These are phyloP conservation scores for Natrix natrix DNA, from an alignment of 2,797 vertebrate genomes.

Conservation along the genomic window DNA sequence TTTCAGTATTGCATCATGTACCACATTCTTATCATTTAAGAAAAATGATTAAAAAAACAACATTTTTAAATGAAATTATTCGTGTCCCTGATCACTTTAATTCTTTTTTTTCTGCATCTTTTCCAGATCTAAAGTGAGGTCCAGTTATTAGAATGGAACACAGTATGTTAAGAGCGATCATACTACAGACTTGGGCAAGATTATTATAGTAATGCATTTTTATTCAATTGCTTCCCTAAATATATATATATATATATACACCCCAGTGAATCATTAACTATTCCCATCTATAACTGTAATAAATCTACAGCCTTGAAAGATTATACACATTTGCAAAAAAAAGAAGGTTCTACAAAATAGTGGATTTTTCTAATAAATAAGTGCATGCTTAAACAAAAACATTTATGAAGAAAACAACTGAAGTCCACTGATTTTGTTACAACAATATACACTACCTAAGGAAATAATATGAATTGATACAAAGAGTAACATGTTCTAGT, in stretches of 20 bases:
- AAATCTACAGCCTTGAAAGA: slow-evolving; percentile 15
- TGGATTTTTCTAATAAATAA: background rate
- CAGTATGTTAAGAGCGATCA: background rate
- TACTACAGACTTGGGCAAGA: background rate
- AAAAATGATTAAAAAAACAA: background rate
- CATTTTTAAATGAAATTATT: background rate
- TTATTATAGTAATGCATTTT: background rate
- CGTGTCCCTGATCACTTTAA: background rate
- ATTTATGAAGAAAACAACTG: slow-evolving; percentile 53
- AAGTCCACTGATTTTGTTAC: slow-evolving; percentile 40
- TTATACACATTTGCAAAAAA: background rate
- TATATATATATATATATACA: background rate
- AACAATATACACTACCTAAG: slow-evolving; percentile 54
- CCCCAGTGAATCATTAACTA: background rate
- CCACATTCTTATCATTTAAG: background rate
- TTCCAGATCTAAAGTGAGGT: background rate
- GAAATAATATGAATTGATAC: slow-evolving; percentile 56
- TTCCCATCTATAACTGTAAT: slow-evolving; percentile 5
- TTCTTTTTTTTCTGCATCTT: background rate
- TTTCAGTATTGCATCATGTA: background rate
- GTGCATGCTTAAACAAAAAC: background rate
- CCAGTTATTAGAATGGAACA: background rate
- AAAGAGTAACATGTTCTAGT: slow-evolving; percentile 19
- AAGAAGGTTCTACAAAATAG: background rate
- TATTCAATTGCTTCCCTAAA: background rate